Evolutionary conservation across 2,113 vertebrate genomes (phyloP).

Genomic region (Eublepharis macularius): DNA sequence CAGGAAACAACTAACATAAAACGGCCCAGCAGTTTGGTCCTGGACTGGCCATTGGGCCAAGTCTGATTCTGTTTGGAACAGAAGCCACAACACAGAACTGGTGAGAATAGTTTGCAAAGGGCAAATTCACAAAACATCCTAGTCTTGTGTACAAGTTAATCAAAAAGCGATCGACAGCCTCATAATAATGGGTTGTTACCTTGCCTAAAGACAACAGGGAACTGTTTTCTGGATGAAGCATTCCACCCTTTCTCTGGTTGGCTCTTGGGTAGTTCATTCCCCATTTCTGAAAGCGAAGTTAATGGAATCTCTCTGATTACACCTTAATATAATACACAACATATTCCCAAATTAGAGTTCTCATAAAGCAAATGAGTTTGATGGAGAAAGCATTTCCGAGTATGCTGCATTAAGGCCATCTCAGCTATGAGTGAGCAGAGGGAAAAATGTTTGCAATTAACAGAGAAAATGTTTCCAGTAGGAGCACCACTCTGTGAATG

Average conservation of each 20-base stretch:
- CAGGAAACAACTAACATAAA: not conserved
- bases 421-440: not conserved
- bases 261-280: not conserved
- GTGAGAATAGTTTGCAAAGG: too few relatives aligned
- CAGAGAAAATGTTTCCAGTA: too few relatives aligned
- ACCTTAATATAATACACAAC: not conserved
- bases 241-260: not conserved
- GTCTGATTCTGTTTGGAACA: not conserved
- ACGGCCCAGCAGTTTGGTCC: not conserved
- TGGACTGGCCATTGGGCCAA: not conserved
- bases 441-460: too few relatives aligned
- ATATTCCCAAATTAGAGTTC: not conserved
- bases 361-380: conserved; percentile 12
- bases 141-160: not conserved
- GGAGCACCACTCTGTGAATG: too few relatives aligned
- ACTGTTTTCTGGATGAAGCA: not conserved
- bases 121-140: too few relatives aligned
- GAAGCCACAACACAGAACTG: not conserved
- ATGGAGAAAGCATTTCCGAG: not conserved
- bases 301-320: not conserved
- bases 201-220: too few relatives aligned
- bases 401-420: not conserved
- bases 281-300: not conserved
- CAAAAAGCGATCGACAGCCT: too few relatives aligned
- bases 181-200: too few relatives aligned